Percentiles rank a stretch among this genome's conserved stretches.
Conservation (phyloP, 2,797 vertebrate genomes). For the Ambastaia sidthimunki region DNA sequence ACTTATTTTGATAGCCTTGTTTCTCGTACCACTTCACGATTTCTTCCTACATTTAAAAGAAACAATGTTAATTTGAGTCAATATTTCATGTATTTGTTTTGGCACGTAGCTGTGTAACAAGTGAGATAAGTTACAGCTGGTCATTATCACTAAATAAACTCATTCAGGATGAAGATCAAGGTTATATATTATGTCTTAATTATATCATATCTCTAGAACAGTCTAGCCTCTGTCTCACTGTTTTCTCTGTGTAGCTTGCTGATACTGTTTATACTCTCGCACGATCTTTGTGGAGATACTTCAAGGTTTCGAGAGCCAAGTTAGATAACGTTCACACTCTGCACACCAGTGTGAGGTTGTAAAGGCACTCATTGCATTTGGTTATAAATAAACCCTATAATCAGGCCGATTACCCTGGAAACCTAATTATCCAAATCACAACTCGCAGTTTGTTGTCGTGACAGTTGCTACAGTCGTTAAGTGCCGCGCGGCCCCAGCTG, state of each 20-base stretch:
- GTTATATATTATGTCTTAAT: constrained; percentile 8
- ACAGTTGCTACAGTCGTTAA: constrained; percentile 63
- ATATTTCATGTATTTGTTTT: not conserved
- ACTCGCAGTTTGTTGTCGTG: constrained; percentile 68
- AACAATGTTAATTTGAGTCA: not conserved
- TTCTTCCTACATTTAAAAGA: too few species aligned
- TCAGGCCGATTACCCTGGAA: constrained; percentile 65
- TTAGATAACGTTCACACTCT: constrained; percentile 24
- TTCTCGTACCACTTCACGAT: not conserved
- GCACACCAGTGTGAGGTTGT: constrained; percentile 9
- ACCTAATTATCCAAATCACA: constrained; percentile 74
- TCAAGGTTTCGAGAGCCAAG: not conserved
- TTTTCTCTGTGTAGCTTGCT: constrained; percentile 23
- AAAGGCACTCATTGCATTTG: constrained; percentile 69
- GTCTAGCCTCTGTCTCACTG: not conserved
- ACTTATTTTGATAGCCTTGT: not conserved
- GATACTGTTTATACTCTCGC: constrained; percentile 1
- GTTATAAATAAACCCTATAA: constrained; percentile 78
- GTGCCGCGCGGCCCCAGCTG: constrained; percentile 10
- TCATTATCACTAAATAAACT: not conserved
- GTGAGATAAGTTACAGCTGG: not conserved
- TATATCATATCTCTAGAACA: not conserved
- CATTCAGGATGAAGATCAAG: not conserved
- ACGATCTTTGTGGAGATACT: constrained; percentile 1
- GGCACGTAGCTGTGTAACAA: not conserved